Evolutionary conservation across 2,113 vertebrate genomes (phyloP), one percentile per base, ranked within the genome.

Genomic region (Canis aureus): DNA sequence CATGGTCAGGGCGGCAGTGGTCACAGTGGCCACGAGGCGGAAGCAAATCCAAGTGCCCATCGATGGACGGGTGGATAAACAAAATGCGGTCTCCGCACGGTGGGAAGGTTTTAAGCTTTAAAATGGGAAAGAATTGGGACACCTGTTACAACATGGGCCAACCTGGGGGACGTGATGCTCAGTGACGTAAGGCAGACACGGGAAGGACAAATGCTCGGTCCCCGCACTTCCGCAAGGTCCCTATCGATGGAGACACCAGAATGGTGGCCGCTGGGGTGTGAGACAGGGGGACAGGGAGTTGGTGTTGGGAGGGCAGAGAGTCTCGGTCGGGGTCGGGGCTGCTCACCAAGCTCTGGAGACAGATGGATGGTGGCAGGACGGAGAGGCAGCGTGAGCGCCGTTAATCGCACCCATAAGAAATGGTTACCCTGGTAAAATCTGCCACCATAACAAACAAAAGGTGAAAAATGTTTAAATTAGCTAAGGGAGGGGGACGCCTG

Each of bases 61-160:
- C 2, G 0, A 2, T 0, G 2, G 23, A 12, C 0, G 5, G 19
- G 27, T 0, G 8, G n/a, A 49, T 5, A 13, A 55, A 35, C 35
- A 32, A 51, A 66, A 20, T 0, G 51, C 0, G 32, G 22, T 1
- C 8, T 9, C 0, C 25, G 1, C 0, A 32, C 1, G 1, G 1
- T 0, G 49, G 5, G 16, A 22, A 22, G 15, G 7, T 17, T 57
- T 25, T 29, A 43, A 1, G 35, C 25, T 64, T 59, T 20, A 22
- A 12, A 27, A 49, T 11, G 17, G 8, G 43, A 53, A 19, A 71
- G 0, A 17, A 23, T 17, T 49, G 67, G 8, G 12, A 25, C 86
- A 66, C 8, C 0, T 0, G 25, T 27, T 12, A 6, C 19, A 4
- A 13, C 51, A 1, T 0, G 27, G 79, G 35, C 7, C 25, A 11